Evolutionary conservation across 1,140 invertebrate species (phyloP).

Genomic region (Halesus radiatus): DNA sequence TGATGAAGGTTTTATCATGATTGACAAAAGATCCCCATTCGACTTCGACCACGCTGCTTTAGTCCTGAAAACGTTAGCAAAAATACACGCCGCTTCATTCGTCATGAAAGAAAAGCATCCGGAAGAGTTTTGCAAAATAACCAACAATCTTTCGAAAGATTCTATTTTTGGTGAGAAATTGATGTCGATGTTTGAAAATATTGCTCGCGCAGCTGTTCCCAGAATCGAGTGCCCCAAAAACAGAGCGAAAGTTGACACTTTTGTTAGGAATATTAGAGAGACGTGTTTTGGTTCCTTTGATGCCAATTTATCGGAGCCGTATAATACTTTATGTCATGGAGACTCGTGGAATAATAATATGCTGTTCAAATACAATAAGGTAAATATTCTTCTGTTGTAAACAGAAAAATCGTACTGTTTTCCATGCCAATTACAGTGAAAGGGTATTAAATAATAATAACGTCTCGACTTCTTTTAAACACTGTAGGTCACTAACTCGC

Average conservation of each 20-base stretch:
- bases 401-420: no score
- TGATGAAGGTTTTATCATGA: conserved; percentile 69
- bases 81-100: conserved; percentile 68
- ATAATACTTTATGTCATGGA: conserved; percentile 68
- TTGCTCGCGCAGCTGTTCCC: no score
- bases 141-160: background rate
- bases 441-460: no score
- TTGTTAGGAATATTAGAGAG: no score
- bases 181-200: background rate
- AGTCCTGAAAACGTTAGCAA: conserved; percentile 69
- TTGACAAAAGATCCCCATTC: conserved; percentile 68
- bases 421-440: no score
- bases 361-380: conserved; percentile 64
- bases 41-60: conserved; percentile 65
- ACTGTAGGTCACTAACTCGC: no score
- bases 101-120: conserved; percentile 35
- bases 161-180: conserved; percentile 21
- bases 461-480: no score
- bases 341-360: conserved; percentile 73
- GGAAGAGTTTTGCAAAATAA: conserved; percentile 12
- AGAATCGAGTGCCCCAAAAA: background rate
- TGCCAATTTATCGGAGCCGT: conserved; percentile 60
- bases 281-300: background rate
- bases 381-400: background rate
- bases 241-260: no score